Evolutionary conservation across 1,140 invertebrate species (phyloP).

Genomic region (Leptoteleia sp.): DNA sequence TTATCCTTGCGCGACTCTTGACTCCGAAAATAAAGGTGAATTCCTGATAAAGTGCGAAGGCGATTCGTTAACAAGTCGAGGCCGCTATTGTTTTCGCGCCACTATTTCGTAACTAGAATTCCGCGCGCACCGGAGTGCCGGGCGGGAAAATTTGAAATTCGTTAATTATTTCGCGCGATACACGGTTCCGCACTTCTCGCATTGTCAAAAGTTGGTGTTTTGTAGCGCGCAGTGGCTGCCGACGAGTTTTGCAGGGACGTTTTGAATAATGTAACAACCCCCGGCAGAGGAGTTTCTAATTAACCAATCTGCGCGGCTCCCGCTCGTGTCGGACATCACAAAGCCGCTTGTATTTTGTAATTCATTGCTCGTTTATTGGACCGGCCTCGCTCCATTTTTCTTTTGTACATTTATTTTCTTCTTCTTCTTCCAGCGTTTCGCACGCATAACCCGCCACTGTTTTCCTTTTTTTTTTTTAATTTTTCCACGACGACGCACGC

Average conservation of each 20-base stretch:
- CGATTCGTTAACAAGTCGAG: slow-evolving; percentile 64
- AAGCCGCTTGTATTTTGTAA: slow-evolving; percentile 73
- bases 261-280: slow-evolving; percentile 81
- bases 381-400: slow-evolving; percentile 58
- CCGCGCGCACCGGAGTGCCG: slow-evolving; percentile 64
- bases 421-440: too few species aligned
- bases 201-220: slow-evolving; percentile 80
- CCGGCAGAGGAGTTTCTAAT: slow-evolving; percentile 79
- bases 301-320: slow-evolving; percentile 72
- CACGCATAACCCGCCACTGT: too few species aligned
- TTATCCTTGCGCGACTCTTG: slow-evolving; percentile 12
- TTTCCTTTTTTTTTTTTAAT: too few species aligned
- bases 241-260: slow-evolving; percentile 73
- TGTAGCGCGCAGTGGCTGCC: slow-evolving; percentile 69
- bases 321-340: slow-evolving; percentile 76
- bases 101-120: slow-evolving; percentile 62
- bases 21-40: slow-evolving; percentile 26
- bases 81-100: slow-evolving; percentile 43
- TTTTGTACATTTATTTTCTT: slow-evolving; percentile 45
- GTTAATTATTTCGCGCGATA: slow-evolving; percentile 79
- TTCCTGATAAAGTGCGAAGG: slow-evolving; percentile 32
- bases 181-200: slow-evolving; percentile 76
- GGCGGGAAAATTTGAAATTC: slow-evolving; percentile 77
- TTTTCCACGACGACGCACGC: too few species aligned
- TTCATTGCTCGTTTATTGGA: slow-evolving; percentile 72